These are phyloP conservation scores for Erethizon dorsatum DNA, from an alignment of 2,797 vertebrate species.

Conservation along the genomic window DNA sequence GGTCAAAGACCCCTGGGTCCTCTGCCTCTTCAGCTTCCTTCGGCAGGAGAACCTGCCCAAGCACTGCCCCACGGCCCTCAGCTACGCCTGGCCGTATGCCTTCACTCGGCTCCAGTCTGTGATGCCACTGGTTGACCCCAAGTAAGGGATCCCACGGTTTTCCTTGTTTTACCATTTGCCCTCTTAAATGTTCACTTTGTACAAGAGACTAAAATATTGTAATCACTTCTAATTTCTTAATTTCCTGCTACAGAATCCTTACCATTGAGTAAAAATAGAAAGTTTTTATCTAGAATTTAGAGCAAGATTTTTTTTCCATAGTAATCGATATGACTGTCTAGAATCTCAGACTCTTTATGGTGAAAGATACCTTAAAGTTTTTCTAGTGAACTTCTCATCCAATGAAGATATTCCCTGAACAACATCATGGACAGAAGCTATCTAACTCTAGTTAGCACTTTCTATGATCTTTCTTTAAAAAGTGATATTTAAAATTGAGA, in stretches of 20 bases:
- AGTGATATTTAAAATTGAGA: conserved; percentile 52
- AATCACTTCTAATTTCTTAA: not conserved
- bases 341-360: not conserved
- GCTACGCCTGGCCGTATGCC: conserved; percentile 98
- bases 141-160: conserved; percentile 90
- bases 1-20: conserved; percentile 98
- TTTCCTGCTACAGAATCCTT: conserved; percentile 16
- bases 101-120: conserved; percentile 98
- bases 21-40: conserved; percentile 98
- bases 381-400: not conserved
- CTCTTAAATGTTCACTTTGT: not conserved
- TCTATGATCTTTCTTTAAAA: not conserved
- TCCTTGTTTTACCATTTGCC: not conserved
- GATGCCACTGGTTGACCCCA: conserved; percentile 98
- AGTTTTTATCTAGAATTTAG: not conserved
- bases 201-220: not conserved
- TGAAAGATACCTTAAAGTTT: not conserved
- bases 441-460: not conserved
- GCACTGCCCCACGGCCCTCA: conserved; percentile 97
- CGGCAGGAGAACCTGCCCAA: conserved; percentile 98
- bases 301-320: not conserved
- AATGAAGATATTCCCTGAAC: not conserved
- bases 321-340: conserved; percentile 10
- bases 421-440: not conserved
- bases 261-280: not conserved